phyloP scores from a whole-genome alignment of 1,140 invertebrate species.

The Brachionus paranguensis region DNA sequence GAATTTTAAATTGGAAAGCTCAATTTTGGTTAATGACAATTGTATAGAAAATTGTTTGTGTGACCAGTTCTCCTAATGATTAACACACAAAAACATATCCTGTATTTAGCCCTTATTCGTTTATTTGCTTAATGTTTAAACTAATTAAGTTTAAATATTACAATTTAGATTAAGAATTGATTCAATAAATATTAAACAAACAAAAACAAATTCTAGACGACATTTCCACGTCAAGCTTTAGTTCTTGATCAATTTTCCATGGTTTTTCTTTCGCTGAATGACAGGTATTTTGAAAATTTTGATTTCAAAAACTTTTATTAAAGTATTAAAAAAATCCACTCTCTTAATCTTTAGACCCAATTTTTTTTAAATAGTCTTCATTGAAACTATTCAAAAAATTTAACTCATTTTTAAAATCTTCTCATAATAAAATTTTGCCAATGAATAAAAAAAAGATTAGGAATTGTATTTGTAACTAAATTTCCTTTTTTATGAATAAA shows the following conservation, averaged over 20 bases:
- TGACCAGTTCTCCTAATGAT: neutral
- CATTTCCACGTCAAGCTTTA: neutral
- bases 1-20: neutral
- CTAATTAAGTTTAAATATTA: conserved; percentile 28
- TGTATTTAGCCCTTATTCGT: conserved; percentile 14
- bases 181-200: neutral
- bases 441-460: too few species aligned
- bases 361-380: too few species aligned
- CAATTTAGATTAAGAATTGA: neutral
- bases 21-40: neutral
- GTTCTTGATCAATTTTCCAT: neutral
- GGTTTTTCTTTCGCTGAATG: neutral
- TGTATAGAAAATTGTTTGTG: neutral
- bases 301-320: too few species aligned
- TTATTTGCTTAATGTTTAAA: conserved; percentile 14
- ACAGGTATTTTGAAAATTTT: neutral
- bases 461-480: too few species aligned
- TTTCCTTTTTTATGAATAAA: too few species aligned
- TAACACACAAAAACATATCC: conserved; percentile 28
- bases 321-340: neutral
- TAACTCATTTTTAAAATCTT: too few species aligned
- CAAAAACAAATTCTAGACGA: neutral
- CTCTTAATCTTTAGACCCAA: too few species aligned
- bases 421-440: too few species aligned
- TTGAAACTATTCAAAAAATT: too few species aligned